phyloP scores from a whole-genome alignment of 2,888 invertebrate genomes.

The Ormyrus thymus region DNA sequence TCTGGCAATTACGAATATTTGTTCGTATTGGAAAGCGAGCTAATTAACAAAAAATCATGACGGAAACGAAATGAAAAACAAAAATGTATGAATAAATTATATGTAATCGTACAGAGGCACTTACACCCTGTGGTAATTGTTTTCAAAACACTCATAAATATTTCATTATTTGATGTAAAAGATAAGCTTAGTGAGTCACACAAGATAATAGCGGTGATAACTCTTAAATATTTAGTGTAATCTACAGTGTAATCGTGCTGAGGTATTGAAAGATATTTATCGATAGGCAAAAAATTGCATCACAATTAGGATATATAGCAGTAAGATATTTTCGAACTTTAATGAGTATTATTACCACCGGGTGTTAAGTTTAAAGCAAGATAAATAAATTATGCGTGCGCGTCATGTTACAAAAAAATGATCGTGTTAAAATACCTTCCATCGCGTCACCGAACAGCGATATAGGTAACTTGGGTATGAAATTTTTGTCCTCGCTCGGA shows the following conservation, averaged over 20 bases:
- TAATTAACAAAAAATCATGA: constrained; percentile 16
- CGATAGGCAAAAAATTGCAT: too few relatives aligned
- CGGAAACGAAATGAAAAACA: constrained; percentile 14
- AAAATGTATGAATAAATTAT: not conserved
- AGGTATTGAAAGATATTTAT: too few relatives aligned
- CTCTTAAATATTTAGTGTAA: too few relatives aligned
- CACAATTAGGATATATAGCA: not conserved
- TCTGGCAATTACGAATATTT: not conserved
- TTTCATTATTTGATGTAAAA: too few relatives aligned
- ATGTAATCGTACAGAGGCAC: not conserved
- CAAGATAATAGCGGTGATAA: too few relatives aligned
- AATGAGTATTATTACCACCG: constrained; percentile 10
- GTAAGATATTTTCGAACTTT: not conserved
- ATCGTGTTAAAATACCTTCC: constrained; percentile 63
- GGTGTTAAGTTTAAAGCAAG: not conserved
- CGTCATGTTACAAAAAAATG: constrained; percentile 13
- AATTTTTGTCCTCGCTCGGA: constrained; percentile 60
- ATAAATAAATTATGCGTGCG: constrained; percentile 9
- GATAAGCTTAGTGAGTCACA: too few relatives aligned
- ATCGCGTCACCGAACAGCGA: constrained; percentile 65
- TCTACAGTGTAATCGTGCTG: too few relatives aligned
- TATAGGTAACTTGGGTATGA: constrained; percentile 61
- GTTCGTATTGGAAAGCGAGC: constrained; percentile 20
- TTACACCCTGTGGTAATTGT: constrained; percentile 13
- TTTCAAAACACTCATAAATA: too few relatives aligned